Evolutionary conservation across 1,140 invertebrate species (phyloP).

Genomic region (Pseudoatta argentina): DNA sequence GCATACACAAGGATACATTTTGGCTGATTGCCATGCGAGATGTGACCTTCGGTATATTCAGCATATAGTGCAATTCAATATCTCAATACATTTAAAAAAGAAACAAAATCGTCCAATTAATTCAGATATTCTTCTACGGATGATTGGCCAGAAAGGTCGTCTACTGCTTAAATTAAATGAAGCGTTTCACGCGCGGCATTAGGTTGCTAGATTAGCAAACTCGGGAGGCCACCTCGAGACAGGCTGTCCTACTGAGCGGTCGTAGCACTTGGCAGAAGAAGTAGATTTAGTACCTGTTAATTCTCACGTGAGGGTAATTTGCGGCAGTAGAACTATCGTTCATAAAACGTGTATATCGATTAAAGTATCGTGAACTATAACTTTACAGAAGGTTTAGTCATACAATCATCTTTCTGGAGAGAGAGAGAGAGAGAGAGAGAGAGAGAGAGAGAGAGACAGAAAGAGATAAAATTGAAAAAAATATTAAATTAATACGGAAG

Average conservation of each 20-base stretch:
- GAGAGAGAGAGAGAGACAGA: not conserved
- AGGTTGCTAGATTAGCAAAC: slow-evolving; percentile 29
- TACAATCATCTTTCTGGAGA: not conserved
- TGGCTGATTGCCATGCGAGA: slow-evolving; percentile 42
- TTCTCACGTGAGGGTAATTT: slow-evolving; percentile 61
- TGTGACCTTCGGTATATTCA: slow-evolving; percentile 59
- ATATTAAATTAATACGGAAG: slow-evolving; percentile 1
- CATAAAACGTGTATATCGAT: not conserved
- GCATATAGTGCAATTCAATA: slow-evolving; percentile 42
- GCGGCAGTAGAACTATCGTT: slow-evolving; percentile 39
- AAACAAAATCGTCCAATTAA: not conserved
- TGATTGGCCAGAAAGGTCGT: not conserved
- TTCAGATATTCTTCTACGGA: not conserved
- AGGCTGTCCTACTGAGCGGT: slow-evolving; percentile 61
- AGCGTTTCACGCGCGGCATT: not conserved
- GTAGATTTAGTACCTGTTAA: slow-evolving; percentile 72
- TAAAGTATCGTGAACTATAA: not conserved
- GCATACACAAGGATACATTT: slow-evolving; percentile 32
- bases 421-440: too few species aligned
- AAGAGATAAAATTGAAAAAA: not conserved
- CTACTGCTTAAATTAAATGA: slow-evolving; percentile 19
- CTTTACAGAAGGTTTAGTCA: not conserved
- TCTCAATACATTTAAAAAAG: not conserved
- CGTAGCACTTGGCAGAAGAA: slow-evolving; percentile 65
- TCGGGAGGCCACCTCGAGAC: slow-evolving; percentile 50